These are phyloP conservation scores for Pavo muticus DNA, from an alignment of 2,113 vertebrate species.

Conservation along the genomic window DNA sequence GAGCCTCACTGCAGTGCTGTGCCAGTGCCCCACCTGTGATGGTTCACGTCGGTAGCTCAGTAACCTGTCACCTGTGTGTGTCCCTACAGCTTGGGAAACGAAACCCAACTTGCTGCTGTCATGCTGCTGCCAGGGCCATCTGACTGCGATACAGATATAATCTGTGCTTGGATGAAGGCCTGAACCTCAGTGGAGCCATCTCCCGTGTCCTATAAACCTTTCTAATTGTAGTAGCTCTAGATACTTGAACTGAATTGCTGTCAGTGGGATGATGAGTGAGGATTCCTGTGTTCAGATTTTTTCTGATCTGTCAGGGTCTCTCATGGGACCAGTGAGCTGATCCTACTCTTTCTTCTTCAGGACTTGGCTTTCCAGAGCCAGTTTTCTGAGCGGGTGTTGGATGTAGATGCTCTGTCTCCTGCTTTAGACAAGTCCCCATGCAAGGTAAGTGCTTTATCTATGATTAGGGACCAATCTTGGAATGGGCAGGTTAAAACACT, in stretches of 20 bases:
- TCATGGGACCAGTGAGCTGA: rapidly evolving
- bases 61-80: no score
- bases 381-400: constrained; percentile 73
- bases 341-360: neutral
- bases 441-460: constrained; percentile 43
- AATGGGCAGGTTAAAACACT: neutral
- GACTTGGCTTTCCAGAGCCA: constrained; percentile 25
- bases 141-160: neutral
- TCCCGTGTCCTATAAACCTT: neutral
- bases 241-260: neutral
- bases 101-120: neutral
- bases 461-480: rapidly evolving
- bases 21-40: rapidly evolving
- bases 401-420: constrained; percentile 59
- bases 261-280: rapidly evolving
- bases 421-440: neutral
- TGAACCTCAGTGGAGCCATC: neutral
- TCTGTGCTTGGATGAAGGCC: neutral
- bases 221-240: neutral
- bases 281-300: neutral
- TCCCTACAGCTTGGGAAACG: neutral
- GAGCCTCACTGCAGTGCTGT: neutral
- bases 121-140: neutral
- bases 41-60: neutral
- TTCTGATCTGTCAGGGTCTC: rapidly evolving